Conservation (phyloP, 2,888 invertebrate genomes). For the Drosophila longiperda region DNA sequence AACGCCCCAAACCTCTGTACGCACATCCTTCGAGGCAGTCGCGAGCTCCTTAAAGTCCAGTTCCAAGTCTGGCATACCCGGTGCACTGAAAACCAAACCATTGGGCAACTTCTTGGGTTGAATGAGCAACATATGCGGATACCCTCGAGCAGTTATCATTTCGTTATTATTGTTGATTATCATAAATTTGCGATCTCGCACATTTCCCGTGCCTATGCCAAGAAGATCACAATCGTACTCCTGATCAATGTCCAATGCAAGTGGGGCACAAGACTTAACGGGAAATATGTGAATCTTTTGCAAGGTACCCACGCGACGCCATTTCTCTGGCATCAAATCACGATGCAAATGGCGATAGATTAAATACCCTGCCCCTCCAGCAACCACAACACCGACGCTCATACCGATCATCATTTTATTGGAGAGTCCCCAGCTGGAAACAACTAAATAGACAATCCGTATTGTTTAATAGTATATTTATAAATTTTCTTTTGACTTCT, state of each 20-base stretch:
- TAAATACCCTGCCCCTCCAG: constrained; percentile 70
- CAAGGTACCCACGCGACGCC: constrained; percentile 80
- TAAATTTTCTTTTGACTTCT: neutral
- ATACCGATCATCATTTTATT: constrained; percentile 54
- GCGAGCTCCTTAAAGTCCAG: constrained; percentile 84
- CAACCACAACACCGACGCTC: constrained; percentile 62
- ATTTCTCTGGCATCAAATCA: constrained; percentile 80
- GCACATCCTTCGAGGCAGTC: constrained; percentile 70
- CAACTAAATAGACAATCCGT: constrained; percentile 1
- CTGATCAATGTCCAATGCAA: constrained; percentile 44
- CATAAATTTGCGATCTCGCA: constrained; percentile 82
- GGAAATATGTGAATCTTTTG: constrained; percentile 79
- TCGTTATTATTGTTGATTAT: constrained; percentile 74
- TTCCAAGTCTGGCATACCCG: constrained; percentile 86
- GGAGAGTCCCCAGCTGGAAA: constrained; percentile 23
- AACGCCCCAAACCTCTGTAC: constrained; percentile 87
- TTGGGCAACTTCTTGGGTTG: constrained; percentile 80
- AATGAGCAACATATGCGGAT: constrained; percentile 81
- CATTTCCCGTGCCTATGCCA: constrained; percentile 69
- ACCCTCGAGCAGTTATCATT: constrained; percentile 80
- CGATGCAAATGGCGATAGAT: constrained; percentile 69
- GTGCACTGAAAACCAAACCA: constrained; percentile 86
- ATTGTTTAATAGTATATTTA: neutral
- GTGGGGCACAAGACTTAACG: constrained; percentile 80
- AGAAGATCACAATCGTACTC: constrained; percentile 76